Base-by-base conservation (phyloP, 2,888 invertebrate species). In the Hirtodrosophila cameraria region DNA sequence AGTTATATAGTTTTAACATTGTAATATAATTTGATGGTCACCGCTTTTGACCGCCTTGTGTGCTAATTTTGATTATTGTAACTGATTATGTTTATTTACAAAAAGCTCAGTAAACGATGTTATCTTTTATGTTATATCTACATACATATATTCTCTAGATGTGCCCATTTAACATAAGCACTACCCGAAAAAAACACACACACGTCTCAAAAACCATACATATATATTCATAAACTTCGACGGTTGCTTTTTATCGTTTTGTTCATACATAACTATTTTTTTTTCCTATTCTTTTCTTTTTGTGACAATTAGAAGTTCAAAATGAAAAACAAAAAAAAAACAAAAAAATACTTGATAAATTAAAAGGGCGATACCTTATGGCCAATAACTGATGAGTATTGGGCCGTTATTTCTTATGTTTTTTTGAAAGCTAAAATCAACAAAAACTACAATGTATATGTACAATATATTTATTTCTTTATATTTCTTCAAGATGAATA, bases 401-500 rank as follows among this genome's bases (percentile, higher is more conserved):
- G 23, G 23, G 61, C 52, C 45, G 28, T 9, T 11, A 35, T 31
- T 25, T 50, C 27, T 55, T 55, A 64, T 69, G 28, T 30, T 64
- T 59, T 73, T 57, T 58, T 59, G 20, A 33, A 13, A 27, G 12
- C 45, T 42, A 73, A 69, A 75, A 60, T 33, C 46, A 45, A 60
- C 70, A 65, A 31, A 30, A 66, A 50, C 63, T 57, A 62, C 52
- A 73, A 78, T 60, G 70, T 74, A 71, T 60, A 70, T 80, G 79
- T 80, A 84, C 54, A 87, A 86, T 84, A 84, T 79, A 77, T 82
- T 85, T 83, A 77, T 88, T 80, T 88, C 82, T 87, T 81, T 83
- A 86, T 88, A 85, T 88, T 86, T 94, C 95, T 89, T 96, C 95
- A 96, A 97, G 97, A 97, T 95, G 97, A 97, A 94, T 97, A 97